Base-by-base conservation (phyloP, 2,113 vertebrate genomes). In the Pachypanchax playfairii region DNA sequence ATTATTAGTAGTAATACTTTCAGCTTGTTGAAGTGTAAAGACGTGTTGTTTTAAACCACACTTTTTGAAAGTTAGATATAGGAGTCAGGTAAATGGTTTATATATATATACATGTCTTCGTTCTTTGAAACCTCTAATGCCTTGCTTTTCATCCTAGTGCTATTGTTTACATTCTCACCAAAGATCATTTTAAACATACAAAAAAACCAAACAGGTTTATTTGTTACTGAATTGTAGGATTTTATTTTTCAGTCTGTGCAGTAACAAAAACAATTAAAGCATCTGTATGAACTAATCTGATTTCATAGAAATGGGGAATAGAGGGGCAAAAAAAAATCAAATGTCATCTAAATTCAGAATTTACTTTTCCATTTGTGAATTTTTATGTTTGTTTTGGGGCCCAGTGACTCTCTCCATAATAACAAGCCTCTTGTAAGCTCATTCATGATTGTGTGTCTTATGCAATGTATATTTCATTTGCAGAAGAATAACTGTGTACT, bases 111-210 rank as follows among this genome's bases (percentile, higher is more conserved):
- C n/a, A 41, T 47, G n/a, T 33, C 10, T 46, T 53, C 14, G 5
- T 50, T 5, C 9, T 51, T 67, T 61, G 18, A 60, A 67, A 36
- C 52, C 35, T 57, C 54, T 51, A 62, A 59, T 62, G 39, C 36
- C 36, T 81, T 67, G 13, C 18, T 24, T 70, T 71, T 61, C 57
- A 39, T 63, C 66, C 17, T 63, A 36, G 36, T 75, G 80, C 67
- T 75, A 38, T 52, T 64, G 72, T 87, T 87, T 88, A 89, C 80
- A 76, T 72, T 54, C 55, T 80, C 77, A 82, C 89, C 89, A 90
- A 90, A 90, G 85, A 86, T 80, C 11, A 60, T 68, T 67, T 75
- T 50, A 69, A 58, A 74, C 41, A n/a, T 70, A 49, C 36, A 55
- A n/a, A 59, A 44, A 33, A 44, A 5, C n/a, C n/a, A 35, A 65